A percentile compares a stretch with the other conserved stretches of the same genome.
These are phyloP conservation scores for Phoxinus phoxinus DNA, from an alignment of 2,113 vertebrate genomes.

Conservation along the genomic window DNA sequence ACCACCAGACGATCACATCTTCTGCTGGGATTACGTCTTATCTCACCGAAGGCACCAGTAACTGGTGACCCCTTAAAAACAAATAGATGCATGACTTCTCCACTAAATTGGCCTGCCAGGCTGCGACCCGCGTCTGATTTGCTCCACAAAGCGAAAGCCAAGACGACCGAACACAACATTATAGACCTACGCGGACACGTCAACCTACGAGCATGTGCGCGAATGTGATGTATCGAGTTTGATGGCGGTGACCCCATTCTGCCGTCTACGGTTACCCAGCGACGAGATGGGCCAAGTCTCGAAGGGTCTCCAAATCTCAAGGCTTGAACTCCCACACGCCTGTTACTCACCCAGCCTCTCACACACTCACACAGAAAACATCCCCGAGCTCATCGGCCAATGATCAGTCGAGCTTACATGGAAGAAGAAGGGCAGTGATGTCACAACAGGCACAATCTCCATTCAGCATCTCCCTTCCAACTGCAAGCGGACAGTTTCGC, in stretches of 20 bases:
- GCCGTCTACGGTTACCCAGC: constrained; percentile 73
- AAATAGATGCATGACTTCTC: background rate
- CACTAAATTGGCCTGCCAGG: background rate
- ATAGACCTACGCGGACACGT: background rate
- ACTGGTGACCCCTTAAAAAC: background rate
- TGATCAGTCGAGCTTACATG: constrained; percentile 28
- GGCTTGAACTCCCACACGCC: constrained; percentile 32
- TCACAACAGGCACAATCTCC: constrained; percentile 19
- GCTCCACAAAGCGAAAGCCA: background rate
- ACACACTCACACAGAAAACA: constrained; percentile 32
- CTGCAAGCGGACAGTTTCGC: background rate
- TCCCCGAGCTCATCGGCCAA: constrained; percentile 13
- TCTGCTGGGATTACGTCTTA: background rate
- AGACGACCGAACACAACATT: background rate
- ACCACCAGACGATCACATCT: background rate
- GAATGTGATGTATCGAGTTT: constrained; percentile 71
- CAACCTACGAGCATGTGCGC: constrained; percentile 6
- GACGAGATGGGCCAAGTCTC: constrained; percentile 60
- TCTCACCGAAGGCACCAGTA: background rate
- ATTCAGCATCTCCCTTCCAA: background rate
- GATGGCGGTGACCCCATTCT: constrained; percentile 77
- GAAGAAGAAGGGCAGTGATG: constrained; percentile 4
- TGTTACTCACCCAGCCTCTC: constrained; percentile 10
- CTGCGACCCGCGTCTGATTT: background rate
- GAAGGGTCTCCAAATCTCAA: constrained; percentile 59